These are phyloP conservation scores for Hippoglossus stenolepis DNA, from an alignment of 2,113 vertebrate species.

Conservation along the genomic window DNA sequence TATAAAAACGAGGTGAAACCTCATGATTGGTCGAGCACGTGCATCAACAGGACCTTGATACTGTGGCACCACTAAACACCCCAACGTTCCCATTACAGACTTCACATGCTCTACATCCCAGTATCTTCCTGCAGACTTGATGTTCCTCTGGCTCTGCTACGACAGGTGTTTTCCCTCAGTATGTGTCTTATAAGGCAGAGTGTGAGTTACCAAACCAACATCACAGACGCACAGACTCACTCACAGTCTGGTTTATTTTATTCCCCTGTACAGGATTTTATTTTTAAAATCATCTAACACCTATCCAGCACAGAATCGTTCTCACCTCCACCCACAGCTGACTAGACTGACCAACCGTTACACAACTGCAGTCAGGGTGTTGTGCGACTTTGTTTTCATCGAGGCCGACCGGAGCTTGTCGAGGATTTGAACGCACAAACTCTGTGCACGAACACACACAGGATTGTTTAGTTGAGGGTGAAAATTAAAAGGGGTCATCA, in stretches of 20 bases:
- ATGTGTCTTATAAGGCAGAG: background rate
- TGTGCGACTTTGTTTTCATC: background rate
- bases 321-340: conserved; percentile 41
- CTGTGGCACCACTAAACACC: no score
- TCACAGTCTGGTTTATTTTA: background rate
- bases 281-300: conserved; percentile 46
- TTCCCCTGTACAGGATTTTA: conserved; percentile 1
- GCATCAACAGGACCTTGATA: no score
- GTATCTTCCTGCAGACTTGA: background rate
- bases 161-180: no score
- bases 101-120: background rate
- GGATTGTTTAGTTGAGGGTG: background rate
- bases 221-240: background rate
- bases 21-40: no score
- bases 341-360: conserved; percentile 25
- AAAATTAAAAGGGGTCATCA: conserved; percentile 18
- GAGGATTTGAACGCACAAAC: background rate
- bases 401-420: background rate
- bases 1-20: no score
- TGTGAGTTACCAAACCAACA: background rate
- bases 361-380: conserved; percentile 12
- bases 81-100: background rate
- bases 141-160: background rate
- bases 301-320: conserved; percentile 5
- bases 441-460: background rate